phyloP scores from a whole-genome alignment of 2,797 vertebrate genomes.

The Rhinophrynus dorsalis region DNA sequence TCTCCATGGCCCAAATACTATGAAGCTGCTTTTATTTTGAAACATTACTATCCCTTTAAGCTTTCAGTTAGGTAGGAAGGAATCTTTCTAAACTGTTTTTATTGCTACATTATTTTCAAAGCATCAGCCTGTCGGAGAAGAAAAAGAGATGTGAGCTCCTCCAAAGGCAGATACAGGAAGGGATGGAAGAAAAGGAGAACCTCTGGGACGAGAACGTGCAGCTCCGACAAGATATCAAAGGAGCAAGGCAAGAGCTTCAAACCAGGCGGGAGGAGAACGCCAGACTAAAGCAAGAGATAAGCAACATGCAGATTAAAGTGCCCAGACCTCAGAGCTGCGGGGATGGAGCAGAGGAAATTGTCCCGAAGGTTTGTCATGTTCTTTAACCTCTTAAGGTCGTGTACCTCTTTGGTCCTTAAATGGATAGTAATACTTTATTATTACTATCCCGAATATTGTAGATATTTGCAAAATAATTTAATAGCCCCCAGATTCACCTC shows the following conservation, averaged over 20 bases:
- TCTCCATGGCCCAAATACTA: no score
- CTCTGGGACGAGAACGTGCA: slow-evolving; percentile 56
- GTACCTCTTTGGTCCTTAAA: no score
- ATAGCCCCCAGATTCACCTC: no score
- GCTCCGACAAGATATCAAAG: slow-evolving; percentile 37
- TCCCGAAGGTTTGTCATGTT: slow-evolving; percentile 69
- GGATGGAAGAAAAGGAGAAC: slow-evolving; percentile 50
- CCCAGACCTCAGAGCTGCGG: slow-evolving; percentile 48
- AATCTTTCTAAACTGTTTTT: no score
- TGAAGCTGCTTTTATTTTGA: no score
- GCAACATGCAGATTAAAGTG: slow-evolving; percentile 45
- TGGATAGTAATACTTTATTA: no score
- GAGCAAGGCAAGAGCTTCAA: slow-evolving; percentile 56
- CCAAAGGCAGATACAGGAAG: slow-evolving; percentile 57
- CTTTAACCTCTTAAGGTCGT: no score
- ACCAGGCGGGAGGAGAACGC: slow-evolving; percentile 56
- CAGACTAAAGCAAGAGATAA: slow-evolving; percentile 55
- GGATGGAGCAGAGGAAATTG: slow-evolving; percentile 58
- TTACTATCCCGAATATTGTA: no score
- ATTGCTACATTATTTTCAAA: slow-evolving; percentile 57
- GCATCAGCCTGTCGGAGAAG: slow-evolving; percentile 52
- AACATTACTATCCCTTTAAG: no score
- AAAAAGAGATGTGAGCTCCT: slow-evolving; percentile 60
- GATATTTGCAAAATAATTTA: no score
- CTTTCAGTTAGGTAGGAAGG: no score